These are phyloP conservation scores for Sorex fumeus DNA, from an alignment of 2,113 vertebrate genomes.

Conservation along the genomic window DNA sequence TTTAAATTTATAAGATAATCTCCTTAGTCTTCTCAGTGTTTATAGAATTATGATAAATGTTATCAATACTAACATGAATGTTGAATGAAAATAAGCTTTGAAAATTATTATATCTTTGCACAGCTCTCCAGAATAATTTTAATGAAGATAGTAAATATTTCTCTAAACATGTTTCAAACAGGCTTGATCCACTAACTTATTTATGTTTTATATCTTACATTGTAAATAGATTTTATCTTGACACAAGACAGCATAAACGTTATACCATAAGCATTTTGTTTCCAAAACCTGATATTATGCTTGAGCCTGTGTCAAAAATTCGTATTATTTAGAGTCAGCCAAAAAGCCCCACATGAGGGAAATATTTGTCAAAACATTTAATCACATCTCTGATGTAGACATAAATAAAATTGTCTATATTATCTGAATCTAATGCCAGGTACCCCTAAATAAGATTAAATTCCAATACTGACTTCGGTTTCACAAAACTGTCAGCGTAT, in stretches of 20 bases:
- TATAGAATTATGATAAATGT: neutral
- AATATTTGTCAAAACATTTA: constrained; percentile 55
- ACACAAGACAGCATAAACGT: neutral
- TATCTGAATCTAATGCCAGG: constrained; percentile 20
- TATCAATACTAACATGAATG: neutral
- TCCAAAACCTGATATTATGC: neutral
- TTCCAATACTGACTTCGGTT: constrained; percentile 42
- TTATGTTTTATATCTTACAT: neutral
- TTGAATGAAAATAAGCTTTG: constrained; percentile 37
- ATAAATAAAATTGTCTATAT: constrained; percentile 24
- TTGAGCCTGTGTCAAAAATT: constrained; percentile 1
- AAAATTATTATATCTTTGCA: constrained; percentile 36
- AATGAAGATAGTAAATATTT: neutral
- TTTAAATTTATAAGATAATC: constrained; percentile 29
- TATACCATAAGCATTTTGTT: neutral
- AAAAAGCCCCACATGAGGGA: constrained; percentile 15
- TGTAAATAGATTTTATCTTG: neutral
- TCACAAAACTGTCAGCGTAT: constrained; percentile 49
- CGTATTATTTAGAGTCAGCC: constrained; percentile 2
- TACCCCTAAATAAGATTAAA: neutral
- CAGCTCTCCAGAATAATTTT: neutral
- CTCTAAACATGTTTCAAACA: neutral
- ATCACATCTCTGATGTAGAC: neutral
- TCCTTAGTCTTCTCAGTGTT: constrained; percentile 8
- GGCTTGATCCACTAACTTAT: neutral